Evolutionary conservation across 1,140 invertebrate species (phyloP), one percentile per base, ranked within the genome.

Genomic region (Delia radicum): DNA sequence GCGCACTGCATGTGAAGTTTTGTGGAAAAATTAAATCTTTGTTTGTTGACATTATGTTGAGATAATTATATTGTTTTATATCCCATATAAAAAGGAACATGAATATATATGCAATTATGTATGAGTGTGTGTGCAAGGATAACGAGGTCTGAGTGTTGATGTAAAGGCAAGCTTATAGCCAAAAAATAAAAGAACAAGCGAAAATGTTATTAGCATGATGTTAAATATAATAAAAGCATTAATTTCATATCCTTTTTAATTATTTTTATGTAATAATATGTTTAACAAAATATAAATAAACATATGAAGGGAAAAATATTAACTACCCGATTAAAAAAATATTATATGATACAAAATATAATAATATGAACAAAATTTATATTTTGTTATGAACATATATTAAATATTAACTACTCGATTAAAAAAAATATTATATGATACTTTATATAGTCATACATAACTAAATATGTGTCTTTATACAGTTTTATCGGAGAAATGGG

Each of bases 141-240:
- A 42, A 42, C 12, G 12, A 42, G 37, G 37, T 42, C n/a, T 42
- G 12, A 15, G 37, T 42, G n/a, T 13, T 37, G 37, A 10, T 1
- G 37, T 15, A 42, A 3, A 42, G 37, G n/a, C 37, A 42, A 42
- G 37, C n/a, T n/a, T n/a, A n/a, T 0, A 42, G 37, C 12, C 10
- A 42, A 3, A 15, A 42, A 42, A 15, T 42, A 15, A 13, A 42
- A 21, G n/a, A 7, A 1, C 33, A 3, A 21, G 48, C 48, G 48
- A 55, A 18, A 55, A 55, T 55, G 24, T 55, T 55, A 2, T 65
- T 65, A 65, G 29, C 29, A 24, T 21, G n/a, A 31, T 69, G 65
- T 69, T 69, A 69, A 69, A 69, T 69, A 69, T 69, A 69, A 69
- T 69, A 31, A 69, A 69, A 69, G 65, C 65, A 69, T 69, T 69